Conservation (phyloP, 2,888 invertebrate species). For the Morinoia aosen region DNA sequence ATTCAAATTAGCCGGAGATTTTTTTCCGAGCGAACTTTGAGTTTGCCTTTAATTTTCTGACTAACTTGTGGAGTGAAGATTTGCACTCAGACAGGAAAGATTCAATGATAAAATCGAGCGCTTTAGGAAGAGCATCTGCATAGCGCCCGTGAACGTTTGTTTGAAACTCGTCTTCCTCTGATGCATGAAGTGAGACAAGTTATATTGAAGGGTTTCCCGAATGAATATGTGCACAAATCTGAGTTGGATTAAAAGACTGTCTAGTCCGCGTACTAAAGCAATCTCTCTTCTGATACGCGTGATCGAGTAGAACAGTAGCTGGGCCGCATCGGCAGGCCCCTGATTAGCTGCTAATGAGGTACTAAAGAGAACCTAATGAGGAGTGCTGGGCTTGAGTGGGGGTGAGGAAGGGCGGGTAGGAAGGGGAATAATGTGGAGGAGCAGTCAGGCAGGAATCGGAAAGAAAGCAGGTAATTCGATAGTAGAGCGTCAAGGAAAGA, state of each 20-base stretch:
- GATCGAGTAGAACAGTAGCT: background rate
- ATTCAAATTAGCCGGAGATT: too few species aligned
- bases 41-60: too few species aligned
- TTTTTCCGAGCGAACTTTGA: too few species aligned
- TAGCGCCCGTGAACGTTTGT: too few species aligned
- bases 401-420: background rate
- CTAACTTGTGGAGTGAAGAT: too few species aligned
- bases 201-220: background rate
- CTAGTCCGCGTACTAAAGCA: background rate
- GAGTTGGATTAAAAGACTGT: background rate
- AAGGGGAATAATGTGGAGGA: background rate
- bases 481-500: too few species aligned
- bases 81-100: too few species aligned
- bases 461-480: background rate
- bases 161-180: too few species aligned
- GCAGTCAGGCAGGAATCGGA: background rate
- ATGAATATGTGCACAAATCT: background rate
- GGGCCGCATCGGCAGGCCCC: background rate
- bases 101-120: too few species aligned
- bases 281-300: background rate
- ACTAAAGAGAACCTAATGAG: slow-evolving; percentile 2
- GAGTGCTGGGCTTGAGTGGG: background rate
- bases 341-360: slow-evolving; percentile 4
- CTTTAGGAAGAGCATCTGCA: too few species aligned
- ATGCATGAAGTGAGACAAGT: too few species aligned